Evolutionary conservation across 2,888 invertebrate species (phyloP).

Genomic region (Falcaria lacertinaria): DNA sequence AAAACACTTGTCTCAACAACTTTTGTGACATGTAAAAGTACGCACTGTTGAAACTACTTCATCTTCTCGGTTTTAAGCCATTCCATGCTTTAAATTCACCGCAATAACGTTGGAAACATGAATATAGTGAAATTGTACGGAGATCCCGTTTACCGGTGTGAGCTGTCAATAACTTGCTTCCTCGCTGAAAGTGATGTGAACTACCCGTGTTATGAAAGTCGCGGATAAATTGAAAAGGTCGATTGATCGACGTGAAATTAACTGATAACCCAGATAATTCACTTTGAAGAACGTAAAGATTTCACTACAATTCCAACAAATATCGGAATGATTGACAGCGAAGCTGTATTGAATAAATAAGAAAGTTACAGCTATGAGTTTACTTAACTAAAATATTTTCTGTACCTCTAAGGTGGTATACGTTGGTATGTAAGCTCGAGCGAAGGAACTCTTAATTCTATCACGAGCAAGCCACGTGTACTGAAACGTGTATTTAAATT

Average conservation of each 20-base stretch:
- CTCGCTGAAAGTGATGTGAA: slow-evolving; percentile 23
- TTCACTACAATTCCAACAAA: background rate
- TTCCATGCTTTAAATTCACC: slow-evolving; percentile 13
- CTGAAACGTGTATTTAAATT: slow-evolving; percentile 26
- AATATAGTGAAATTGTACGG: slow-evolving; percentile 27
- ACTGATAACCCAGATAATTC: slow-evolving; percentile 2
- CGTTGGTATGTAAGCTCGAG: background rate
- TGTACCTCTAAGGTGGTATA: too few relatives aligned
- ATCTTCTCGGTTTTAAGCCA: slow-evolving; percentile 6
- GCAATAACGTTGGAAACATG: slow-evolving; percentile 18
- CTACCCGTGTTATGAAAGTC: slow-evolving; percentile 23
- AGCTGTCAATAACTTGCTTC: slow-evolving; percentile 37
- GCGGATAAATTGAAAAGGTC: slow-evolving; percentile 26
- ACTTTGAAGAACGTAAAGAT: background rate
- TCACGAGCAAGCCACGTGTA: background rate
- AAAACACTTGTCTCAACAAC: too few relatives aligned
- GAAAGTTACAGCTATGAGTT: background rate
- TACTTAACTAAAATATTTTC: background rate
- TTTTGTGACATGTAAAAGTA: too few relatives aligned
- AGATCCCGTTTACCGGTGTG: slow-evolving; percentile 1
- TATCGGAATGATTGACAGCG: background rate
- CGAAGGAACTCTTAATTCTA: background rate
- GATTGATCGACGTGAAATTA: slow-evolving; percentile 20
- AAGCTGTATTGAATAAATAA: background rate
- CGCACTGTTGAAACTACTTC: too few relatives aligned